Evolutionary conservation across 2,888 invertebrate genomes (phyloP).

Genomic region (Tubulanus polymorphus): DNA sequence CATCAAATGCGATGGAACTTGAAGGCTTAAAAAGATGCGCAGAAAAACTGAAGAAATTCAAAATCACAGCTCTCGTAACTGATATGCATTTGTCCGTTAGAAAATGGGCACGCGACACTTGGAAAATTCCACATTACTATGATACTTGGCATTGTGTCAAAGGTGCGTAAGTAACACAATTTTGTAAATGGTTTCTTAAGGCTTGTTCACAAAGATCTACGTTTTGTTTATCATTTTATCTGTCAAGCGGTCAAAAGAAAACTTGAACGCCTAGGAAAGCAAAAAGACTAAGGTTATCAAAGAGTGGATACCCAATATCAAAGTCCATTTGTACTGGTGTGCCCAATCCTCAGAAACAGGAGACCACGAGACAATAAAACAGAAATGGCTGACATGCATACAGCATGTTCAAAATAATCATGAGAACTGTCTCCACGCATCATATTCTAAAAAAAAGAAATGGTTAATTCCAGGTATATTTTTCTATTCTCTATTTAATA

Average conservation of each 20-base stretch:
- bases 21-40: background rate
- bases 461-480: background rate
- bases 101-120: background rate
- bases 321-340: background rate
- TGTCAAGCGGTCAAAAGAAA: background rate
- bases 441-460: background rate
- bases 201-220: too few relatives aligned
- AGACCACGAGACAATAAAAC: background rate
- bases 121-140: background rate
- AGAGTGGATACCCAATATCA: background rate
- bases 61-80: background rate
- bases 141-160: background rate
- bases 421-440: background rate
- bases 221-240: too few relatives aligned
- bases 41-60: background rate
- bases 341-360: background rate
- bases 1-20: background rate
- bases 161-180: background rate
- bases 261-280: too few relatives aligned
- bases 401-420: background rate
- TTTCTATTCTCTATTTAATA: background rate
- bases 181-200: background rate
- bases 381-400: background rate
- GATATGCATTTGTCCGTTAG: background rate
- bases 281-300: background rate